Conservation (phyloP, 2,113 vertebrate species). For the Oreochromis spilurus region DNA sequence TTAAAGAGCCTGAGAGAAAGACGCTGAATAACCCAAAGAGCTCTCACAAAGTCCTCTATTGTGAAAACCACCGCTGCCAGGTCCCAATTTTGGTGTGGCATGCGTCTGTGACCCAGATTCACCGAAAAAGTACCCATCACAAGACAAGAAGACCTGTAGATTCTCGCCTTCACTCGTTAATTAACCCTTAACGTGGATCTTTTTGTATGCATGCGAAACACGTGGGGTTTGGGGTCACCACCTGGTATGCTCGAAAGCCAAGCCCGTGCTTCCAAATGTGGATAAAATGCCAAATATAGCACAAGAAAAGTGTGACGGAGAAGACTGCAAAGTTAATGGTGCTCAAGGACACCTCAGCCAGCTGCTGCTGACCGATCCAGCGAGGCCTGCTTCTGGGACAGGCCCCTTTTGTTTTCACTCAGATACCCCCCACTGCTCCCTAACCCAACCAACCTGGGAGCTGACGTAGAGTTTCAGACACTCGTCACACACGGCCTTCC, state of each 20-base stretch:
- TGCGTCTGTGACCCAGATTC: constrained; percentile 17
- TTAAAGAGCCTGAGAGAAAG: background rate
- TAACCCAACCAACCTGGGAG: constrained; percentile 79
- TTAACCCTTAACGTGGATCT: background rate
- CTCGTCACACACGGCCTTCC: constrained; percentile 91
- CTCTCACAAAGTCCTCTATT: background rate
- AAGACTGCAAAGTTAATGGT: background rate
- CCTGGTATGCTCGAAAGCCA: background rate
- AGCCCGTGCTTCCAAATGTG: background rate
- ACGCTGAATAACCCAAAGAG: background rate
- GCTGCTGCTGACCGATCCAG: constrained; percentile 5
- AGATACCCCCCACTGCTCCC: background rate
- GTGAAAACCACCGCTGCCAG: background rate
- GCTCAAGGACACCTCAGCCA: background rate
- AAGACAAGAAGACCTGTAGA: background rate
- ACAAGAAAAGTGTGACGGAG: background rate
- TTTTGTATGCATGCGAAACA: background rate
- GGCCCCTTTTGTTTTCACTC: background rate
- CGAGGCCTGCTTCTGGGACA: background rate
- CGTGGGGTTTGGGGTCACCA: background rate
- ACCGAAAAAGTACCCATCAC: background rate
- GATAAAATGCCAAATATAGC: background rate
- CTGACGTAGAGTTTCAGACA: constrained; percentile 91
- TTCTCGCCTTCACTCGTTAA: background rate
- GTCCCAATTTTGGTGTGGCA: background rate